Evolutionary conservation across 2,888 invertebrate genomes (phyloP).

Genomic region (Tortricodes alternella): DNA sequence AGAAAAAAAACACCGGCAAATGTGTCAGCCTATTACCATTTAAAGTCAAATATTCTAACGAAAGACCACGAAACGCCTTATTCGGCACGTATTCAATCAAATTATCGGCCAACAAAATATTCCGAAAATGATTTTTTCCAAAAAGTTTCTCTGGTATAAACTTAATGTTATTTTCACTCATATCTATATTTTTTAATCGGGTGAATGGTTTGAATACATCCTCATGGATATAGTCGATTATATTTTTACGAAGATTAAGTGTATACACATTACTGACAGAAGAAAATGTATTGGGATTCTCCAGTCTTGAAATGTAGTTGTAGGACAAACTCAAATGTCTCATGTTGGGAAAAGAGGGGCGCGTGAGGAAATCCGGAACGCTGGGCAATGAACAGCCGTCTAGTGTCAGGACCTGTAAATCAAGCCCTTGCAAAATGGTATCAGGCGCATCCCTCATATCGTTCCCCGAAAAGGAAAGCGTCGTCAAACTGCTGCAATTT

Average conservation of each 20-base stretch:
- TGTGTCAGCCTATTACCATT: neutral
- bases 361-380: neutral
- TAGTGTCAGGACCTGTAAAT: neutral
- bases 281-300: neutral
- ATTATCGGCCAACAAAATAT: neutral
- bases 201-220: neutral
- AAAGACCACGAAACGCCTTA: neutral
- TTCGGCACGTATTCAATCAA: neutral
- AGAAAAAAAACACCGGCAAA: neutral
- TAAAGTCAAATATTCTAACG: neutral
- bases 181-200: neutral
- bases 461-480: neutral
- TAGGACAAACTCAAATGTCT: neutral
- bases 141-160: neutral
- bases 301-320: neutral
- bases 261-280: neutral
- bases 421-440: neutral
- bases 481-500: neutral
- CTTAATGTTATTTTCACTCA: neutral
- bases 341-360: neutral
- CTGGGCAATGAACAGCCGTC: neutral
- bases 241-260: neutral
- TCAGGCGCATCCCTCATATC: neutral
- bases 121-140: neutral
- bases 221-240: neutral